Evolutionary conservation across 2,113 vertebrate species (phyloP), one percentile per base, ranked within the genome.

Genomic region (Lampris incognitus): DNA sequence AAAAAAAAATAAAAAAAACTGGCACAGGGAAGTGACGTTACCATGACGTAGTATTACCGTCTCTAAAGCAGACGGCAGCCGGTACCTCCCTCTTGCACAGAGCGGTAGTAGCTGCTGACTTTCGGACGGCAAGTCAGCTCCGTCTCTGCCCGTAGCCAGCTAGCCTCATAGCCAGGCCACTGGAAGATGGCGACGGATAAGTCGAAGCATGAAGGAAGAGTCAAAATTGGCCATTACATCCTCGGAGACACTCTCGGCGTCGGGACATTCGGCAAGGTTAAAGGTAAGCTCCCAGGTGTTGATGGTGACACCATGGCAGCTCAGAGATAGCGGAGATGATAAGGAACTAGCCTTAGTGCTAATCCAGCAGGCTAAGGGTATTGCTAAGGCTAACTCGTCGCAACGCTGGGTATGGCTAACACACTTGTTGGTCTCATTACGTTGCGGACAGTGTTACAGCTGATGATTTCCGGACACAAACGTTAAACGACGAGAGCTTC

Each of bases 221-320:
- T 98, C 85, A 98, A 99, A 94, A 98, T 98, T 1, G 97, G 97
- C 74, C 97, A 98, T 76, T 98, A 98, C 69, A 97, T 98, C 73
- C 84, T 99, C 46, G 97, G 97, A 4, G 97, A 99, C 80, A 99
- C 97, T 13, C 95, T 99, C 3, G 97, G 97, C 50, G 97, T 98
- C 62, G 97, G 97, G 60, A 98, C 97, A 24, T 99, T 99, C 81
- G 97, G 97, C 57, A 99, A 99, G 93, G 97, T 99, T 74, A 99
- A 99, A 94, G 96, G 97, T 98, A 91, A 82, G 95, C 69, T 41
- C 5, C 52, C 37, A 1, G 50, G 46, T 57, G 42, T 62, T 70
- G 68, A 52, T 56, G 38, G 50, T 37, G 61, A 5, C 61, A 39
- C 82, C 65, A 64, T 74, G 70, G 72, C 51, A 63, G 48, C 44